Base-by-base conservation (phyloP, 1,140 invertebrate species). In the Stegodyphus dumicola region DNA sequence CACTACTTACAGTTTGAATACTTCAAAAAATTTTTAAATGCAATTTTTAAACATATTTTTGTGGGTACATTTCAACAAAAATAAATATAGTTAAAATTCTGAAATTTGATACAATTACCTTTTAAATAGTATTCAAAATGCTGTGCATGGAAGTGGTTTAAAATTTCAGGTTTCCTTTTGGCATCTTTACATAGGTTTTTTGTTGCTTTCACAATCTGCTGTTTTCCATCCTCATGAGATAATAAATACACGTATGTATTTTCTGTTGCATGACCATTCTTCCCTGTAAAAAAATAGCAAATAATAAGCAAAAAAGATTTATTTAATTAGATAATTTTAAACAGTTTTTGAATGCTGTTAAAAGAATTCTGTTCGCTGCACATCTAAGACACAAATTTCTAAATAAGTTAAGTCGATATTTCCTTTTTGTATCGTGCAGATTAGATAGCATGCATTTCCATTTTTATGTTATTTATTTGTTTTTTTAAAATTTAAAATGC, bases 191-290 rank as follows among this genome's bases (percentile, higher is more conserved):
- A 85, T 5, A 77, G 18, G 11, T n/a, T 11, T 64, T 71, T 85
- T n/a, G 83, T 66, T 52, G 83, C 83, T 60, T 67, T 49, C 18
- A 77, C 66, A 53, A 85, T 85, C 70, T 85, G 64, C 52, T 76
- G 75, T 51, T 85, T 76, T 5, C 83, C 83, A 71, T 85, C 83
- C 18, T 60, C 64, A 48, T 52, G 53, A 11, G 83, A 69, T 51
- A 85, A 52, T 48, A 85, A 56, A 70, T 85, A 77, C 49, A 85
- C 83, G 18, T 77, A 65, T 6, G 77, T n/a, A 69, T 85, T 60
- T 85, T 85, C 83, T 60, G 74, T 85, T 70, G 17, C 70, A 18
- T 77, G 64, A 17, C 83, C 83, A 77, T 85, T 85, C 70, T 77
- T 85, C n/a, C 7, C 67, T 80, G 60, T 7, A 70, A 70, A 6